Percentiles rank a stretch among this genome's conserved stretches.
These are phyloP conservation scores for Otolemur crassicaudatus DNA, from an alignment of 2,797 vertebrate genomes.

Conservation along the genomic window DNA sequence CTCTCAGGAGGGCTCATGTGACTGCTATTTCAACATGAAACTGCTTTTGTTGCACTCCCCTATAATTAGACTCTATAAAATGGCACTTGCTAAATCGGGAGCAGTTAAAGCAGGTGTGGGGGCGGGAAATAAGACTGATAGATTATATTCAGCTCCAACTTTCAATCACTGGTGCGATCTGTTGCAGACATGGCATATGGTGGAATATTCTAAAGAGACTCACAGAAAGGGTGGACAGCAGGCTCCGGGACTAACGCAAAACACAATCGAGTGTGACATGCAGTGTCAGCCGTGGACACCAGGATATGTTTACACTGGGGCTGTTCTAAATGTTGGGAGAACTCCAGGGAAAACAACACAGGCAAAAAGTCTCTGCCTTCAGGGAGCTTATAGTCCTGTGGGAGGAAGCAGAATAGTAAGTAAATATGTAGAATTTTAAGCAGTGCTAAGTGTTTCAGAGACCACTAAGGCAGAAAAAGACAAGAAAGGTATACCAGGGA, in stretches of 20 bases:
- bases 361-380: not conserved
- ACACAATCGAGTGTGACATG: not conserved
- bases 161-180: slow-evolving; percentile 81
- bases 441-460: not conserved
- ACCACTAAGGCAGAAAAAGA: not conserved
- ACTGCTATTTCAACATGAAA: slow-evolving; percentile 72
- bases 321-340: not conserved
- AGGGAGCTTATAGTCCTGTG: not conserved
- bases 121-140: slow-evolving; percentile 80
- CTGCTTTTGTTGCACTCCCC: slow-evolving; percentile 77
- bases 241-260: slow-evolving; percentile 67
- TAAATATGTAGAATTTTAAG: not conserved
- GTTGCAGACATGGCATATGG: slow-evolving; percentile 81
- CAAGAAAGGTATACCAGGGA: not conserved
- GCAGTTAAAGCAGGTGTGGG: slow-evolving; percentile 78
- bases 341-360: not conserved
- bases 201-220: slow-evolving; percentile 75
- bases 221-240: slow-evolving; percentile 66
- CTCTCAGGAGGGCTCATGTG: slow-evolving; percentile 61
- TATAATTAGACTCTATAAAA: slow-evolving; percentile 83
- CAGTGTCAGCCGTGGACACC: not conserved
- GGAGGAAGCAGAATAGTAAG: not conserved
- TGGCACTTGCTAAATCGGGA: slow-evolving; percentile 82
- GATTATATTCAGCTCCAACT: slow-evolving; percentile 84
- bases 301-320: not conserved